These are phyloP conservation scores for Thaleichthys pacificus DNA, from an alignment of 2,797 vertebrate genomes.

Conservation along the genomic window DNA sequence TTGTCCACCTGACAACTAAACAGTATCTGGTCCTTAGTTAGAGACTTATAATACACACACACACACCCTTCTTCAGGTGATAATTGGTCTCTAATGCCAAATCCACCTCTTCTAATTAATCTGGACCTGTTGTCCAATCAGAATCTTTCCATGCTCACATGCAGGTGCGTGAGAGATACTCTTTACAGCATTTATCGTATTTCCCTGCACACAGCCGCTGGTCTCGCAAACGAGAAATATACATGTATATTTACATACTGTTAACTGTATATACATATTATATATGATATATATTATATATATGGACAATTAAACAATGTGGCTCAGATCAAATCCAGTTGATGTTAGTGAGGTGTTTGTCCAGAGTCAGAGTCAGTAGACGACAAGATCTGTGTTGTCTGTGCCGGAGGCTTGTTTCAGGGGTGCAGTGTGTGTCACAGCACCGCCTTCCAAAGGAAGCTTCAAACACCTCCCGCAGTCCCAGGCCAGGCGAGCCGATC, in stretches of 20 bases:
- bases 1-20: neutral
- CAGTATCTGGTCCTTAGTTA: neutral
- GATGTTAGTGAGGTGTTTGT: too few relatives aligned
- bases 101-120: slow-evolving; percentile 56
- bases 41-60: neutral
- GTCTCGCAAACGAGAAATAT: neutral
- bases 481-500: too few relatives aligned
- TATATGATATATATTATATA: too few relatives aligned
- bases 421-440: too few relatives aligned
- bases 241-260: neutral
- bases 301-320: neutral
- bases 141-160: slow-evolving; percentile 34
- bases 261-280: slow-evolving; percentile 13
- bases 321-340: too few relatives aligned
- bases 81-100: slow-evolving; percentile 71
- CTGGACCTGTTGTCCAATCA: slow-evolving; percentile 36
- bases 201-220: neutral
- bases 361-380: too few relatives aligned
- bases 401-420: too few relatives aligned
- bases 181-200: neutral
- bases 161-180: slow-evolving; percentile 26
- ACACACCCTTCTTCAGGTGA: slow-evolving; percentile 62
- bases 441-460: too few relatives aligned
- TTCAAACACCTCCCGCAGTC: too few relatives aligned
- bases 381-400: too few relatives aligned